Evolutionary conservation across 2,797 vertebrate genomes (phyloP).

Genomic region (Parauchenoglanis ngamensis): DNA sequence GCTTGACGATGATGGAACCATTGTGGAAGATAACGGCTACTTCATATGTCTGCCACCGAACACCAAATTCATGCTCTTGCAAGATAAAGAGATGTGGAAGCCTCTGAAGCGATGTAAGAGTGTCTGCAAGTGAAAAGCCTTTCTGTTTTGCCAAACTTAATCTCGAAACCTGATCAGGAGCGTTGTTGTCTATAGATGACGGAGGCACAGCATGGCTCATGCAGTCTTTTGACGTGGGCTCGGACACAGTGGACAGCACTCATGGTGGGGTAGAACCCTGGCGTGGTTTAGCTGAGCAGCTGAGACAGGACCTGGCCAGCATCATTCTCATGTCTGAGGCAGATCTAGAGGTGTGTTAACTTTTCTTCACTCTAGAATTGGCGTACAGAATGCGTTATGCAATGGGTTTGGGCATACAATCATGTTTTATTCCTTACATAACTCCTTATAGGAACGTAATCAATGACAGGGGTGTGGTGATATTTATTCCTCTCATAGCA

Average conservation of each 20-base stretch:
- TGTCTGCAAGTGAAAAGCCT: too few relatives aligned
- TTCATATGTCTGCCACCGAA: constrained; percentile 87
- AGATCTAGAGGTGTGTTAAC: constrained; percentile 81
- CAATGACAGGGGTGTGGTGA: background rate
- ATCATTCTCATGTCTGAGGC: constrained; percentile 90
- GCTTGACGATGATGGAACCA: constrained; percentile 91
- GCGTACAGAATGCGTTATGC: background rate
- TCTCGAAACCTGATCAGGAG: background rate
- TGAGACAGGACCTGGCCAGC: constrained; percentile 84
- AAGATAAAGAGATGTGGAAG: constrained; percentile 80
- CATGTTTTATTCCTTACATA: background rate
- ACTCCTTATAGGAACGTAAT: background rate
- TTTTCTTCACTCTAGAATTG: background rate
- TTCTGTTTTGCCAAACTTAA: background rate
- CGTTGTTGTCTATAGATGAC: constrained; percentile 67
- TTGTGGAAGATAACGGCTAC: constrained; percentile 90
- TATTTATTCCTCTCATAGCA: background rate
- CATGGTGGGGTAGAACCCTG: constrained; percentile 65
- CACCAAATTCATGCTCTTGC: constrained; percentile 88
- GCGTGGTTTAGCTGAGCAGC: constrained; percentile 79
- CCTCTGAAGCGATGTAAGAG: constrained; percentile 67
- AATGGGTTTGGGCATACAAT: background rate
- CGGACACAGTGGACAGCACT: constrained; percentile 70
- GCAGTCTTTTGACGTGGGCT: constrained; percentile 64
- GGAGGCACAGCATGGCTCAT: constrained; percentile 82